A percentile compares a stretch with the other conserved stretches of the same genome.
Conservation (phyloP, 1,140 invertebrate genomes). For the Rhyacophila brunnea region DNA sequence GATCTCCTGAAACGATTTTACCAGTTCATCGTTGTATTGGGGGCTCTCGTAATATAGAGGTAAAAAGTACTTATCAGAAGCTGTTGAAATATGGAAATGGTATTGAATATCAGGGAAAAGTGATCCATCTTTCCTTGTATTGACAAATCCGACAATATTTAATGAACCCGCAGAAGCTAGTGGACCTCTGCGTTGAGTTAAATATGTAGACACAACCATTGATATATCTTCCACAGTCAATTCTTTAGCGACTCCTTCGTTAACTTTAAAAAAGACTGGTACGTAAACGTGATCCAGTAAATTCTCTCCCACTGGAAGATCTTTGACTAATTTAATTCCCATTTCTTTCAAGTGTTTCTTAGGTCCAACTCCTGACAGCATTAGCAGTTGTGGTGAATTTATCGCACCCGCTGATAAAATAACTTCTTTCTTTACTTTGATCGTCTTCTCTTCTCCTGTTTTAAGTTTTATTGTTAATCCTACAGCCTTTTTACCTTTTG, state of each 20-base stretch:
- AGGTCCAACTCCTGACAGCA: slow-evolving; percentile 75
- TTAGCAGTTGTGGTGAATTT: slow-evolving; percentile 68
- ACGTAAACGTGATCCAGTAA: slow-evolving; percentile 61
- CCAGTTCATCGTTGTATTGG: slow-evolving; percentile 8
- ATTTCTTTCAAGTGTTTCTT: slow-evolving; percentile 61
- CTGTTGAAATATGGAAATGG: slow-evolving; percentile 17
- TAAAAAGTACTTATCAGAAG: not conserved
- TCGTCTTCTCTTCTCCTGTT: slow-evolving; percentile 55
- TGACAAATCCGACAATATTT: slow-evolving; percentile 38
- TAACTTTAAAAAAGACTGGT: slow-evolving; percentile 34
- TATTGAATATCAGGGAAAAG: slow-evolving; percentile 38
- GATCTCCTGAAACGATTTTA: slow-evolving; percentile 8
- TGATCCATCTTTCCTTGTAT: slow-evolving; percentile 36
- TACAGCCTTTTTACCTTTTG: slow-evolving; percentile 47
- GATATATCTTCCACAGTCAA: not conserved
- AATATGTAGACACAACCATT: not conserved
- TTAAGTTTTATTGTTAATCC: too few relatives aligned
- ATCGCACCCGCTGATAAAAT: slow-evolving; percentile 68
- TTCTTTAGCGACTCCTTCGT: not conserved
- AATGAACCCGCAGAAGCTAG: not conserved
- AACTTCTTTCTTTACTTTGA: slow-evolving; percentile 62
- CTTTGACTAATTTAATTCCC: slow-evolving; percentile 57
- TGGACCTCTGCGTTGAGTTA: slow-evolving; percentile 7
- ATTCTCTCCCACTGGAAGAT: slow-evolving; percentile 64
- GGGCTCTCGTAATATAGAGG: not conserved